Evolutionary conservation across 2,113 vertebrate species (phyloP).

Genomic region (Nothobranchius kuhntae): DNA sequence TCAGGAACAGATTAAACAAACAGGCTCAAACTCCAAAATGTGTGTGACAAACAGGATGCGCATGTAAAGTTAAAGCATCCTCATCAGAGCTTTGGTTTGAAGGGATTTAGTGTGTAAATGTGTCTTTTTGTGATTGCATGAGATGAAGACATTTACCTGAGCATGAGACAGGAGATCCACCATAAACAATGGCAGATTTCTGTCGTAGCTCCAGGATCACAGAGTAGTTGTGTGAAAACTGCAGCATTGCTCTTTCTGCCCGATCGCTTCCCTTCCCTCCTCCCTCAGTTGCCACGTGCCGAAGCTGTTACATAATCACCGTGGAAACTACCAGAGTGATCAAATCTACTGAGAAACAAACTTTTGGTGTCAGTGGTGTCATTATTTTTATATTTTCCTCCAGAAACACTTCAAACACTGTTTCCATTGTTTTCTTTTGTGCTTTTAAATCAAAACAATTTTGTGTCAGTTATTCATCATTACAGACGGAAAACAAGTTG

Average conservation of each 20-base stretch:
- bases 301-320: slow-evolving; percentile 58
- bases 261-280: slow-evolving; percentile 7
- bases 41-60: slow-evolving; percentile 2
- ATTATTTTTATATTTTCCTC: slow-evolving; percentile 9
- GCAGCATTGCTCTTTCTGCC: slow-evolving; percentile 43
- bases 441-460: background rate
- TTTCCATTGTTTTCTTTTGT: no score
- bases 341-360: slow-evolving; percentile 11
- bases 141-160: no score
- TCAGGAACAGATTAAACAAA: slow-evolving; percentile 7
- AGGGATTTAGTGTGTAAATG: no score
- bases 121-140: no score
- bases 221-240: slow-evolving; percentile 30
- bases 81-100: background rate
- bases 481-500: no score
- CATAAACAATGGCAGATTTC: slow-evolving; percentile 1
- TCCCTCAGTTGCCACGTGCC: slow-evolving; percentile 28
- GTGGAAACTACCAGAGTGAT: slow-evolving; percentile 33
- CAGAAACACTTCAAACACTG: no score
- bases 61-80: background rate
- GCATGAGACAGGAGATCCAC: slow-evolving; percentile 3
- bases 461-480: no score
- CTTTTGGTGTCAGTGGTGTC: background rate
- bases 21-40: background rate
- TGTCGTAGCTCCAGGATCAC: slow-evolving; percentile 3